phyloP scores from a whole-genome alignment of 2,797 vertebrate genomes.

The Etheostoma perlongum region DNA sequence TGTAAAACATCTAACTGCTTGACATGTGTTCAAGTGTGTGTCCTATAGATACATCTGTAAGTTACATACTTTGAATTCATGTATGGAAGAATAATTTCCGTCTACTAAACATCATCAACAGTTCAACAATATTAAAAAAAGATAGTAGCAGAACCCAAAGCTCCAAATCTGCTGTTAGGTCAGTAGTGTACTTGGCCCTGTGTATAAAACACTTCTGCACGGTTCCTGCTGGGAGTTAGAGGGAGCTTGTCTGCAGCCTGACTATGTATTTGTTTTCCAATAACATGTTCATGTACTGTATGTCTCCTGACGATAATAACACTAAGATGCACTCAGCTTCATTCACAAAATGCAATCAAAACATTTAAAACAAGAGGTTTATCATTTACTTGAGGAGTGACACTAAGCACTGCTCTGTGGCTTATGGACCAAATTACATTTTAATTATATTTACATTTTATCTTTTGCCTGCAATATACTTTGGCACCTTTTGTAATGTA shows the following conservation, averaged over 20 bases:
- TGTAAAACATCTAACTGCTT: neutral
- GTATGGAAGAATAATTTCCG: neutral
- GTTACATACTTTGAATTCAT: neutral
- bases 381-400: neutral
- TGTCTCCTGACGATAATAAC: neutral
- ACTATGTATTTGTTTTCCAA: neutral
- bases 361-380: neutral
- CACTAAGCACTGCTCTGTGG: neutral
- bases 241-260: neutral
- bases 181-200: neutral
- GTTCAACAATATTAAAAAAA: neutral
- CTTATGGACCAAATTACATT: conserved; percentile 5
- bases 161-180: conserved; percentile 7
- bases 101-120: neutral
- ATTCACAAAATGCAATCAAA: neutral
- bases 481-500: neutral
- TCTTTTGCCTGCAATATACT: neutral
- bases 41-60: neutral
- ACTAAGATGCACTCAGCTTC: neutral
- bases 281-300: neutral
- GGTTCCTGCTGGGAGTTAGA: conserved; percentile 7
- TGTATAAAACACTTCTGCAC: neutral
- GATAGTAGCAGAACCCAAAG: neutral
- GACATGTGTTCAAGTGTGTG: neutral
- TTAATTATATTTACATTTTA: neutral